Base-by-base conservation (phyloP, 64 coral and sea anemone genomes). In the Stichodactyla mertensii region DNA sequence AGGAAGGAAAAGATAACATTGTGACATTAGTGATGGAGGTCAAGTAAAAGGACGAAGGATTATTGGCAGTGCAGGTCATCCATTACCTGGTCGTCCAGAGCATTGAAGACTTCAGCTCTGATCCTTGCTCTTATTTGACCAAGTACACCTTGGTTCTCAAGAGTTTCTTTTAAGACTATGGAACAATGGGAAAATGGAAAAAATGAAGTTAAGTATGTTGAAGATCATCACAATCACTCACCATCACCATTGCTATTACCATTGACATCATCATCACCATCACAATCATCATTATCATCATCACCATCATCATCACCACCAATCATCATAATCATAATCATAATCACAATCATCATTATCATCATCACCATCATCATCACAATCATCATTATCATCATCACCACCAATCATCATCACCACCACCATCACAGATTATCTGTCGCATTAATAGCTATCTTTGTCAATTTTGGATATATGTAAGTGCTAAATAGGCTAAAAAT, bases 121-220 rank as follows among this genome's bases (percentile, higher is more conserved):
- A 99, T 92, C 57, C 97, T 82, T 31, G 97, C 97, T 55, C 92
- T 90, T 58, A 99, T 94, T 71, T 99, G 97, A 22, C 97, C 97
- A 85, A 99, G 84, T 16, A 99, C 93, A 51, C 97, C 97, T 55
- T 92, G 91, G 78, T 92, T 95, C 82, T 99, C 97, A 45, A 99
- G 89, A 2, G 97, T 99, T 64, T 99, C 97, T 87, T 99, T 99
- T 51, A 99, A 83, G 60, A 99, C 97, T 99, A 22, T 10, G 6
- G 1, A 70, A 3, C 8, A 85, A 51, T 56, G 1, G 53, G 5
- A 7, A 82, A 82, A 19, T 7, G 62, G 19, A 66, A 66, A 66
- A 66, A 9, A 13, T n/a, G 22, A n/a, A 16, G 2, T 64, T 64
- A 18, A 16, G 16, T 64, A 64, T 64, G 15, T n/a, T 7, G 4